phyloP scores from a whole-genome alignment of 2,113 vertebrate species.

The Dicrurus megarhynchus region DNA sequence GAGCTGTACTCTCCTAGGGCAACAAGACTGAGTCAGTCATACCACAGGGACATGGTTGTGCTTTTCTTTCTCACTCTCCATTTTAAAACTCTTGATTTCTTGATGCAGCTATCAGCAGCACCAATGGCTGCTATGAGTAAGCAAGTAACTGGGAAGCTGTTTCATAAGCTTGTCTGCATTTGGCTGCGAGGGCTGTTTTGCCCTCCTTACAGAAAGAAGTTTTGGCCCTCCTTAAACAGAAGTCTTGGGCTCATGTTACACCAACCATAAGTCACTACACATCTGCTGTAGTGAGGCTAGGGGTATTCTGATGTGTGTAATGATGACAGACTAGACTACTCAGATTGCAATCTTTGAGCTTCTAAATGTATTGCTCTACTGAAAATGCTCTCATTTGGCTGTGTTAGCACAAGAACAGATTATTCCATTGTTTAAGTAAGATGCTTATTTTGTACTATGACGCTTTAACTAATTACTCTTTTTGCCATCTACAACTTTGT shows the following conservation, averaged over 20 bases:
- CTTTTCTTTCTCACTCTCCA: background rate
- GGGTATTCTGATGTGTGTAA: background rate
- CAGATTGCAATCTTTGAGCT: background rate
- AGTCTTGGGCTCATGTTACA: background rate
- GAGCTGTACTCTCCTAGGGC: background rate
- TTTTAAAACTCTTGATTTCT: background rate
- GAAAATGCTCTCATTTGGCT: background rate
- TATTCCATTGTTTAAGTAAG: background rate
- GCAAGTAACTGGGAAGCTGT: background rate
- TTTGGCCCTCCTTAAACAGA: background rate
- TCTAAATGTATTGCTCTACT: background rate
- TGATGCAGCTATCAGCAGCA: background rate
- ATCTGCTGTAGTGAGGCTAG: background rate
- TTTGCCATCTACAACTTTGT: background rate
- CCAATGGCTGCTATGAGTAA: background rate
- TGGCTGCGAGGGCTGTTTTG: background rate
- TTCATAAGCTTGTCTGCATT: background rate
- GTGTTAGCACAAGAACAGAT: background rate
- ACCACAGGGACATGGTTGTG: accelerated
- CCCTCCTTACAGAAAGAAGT: too few species aligned
- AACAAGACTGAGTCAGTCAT: background rate
- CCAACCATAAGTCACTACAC: background rate
- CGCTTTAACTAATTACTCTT: background rate
- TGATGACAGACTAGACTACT: background rate
- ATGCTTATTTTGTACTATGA: background rate